Evolutionary conservation across 2,113 vertebrate species (phyloP), one percentile per base, ranked within the genome.

Genomic region (Plectropomus leopardus): DNA sequence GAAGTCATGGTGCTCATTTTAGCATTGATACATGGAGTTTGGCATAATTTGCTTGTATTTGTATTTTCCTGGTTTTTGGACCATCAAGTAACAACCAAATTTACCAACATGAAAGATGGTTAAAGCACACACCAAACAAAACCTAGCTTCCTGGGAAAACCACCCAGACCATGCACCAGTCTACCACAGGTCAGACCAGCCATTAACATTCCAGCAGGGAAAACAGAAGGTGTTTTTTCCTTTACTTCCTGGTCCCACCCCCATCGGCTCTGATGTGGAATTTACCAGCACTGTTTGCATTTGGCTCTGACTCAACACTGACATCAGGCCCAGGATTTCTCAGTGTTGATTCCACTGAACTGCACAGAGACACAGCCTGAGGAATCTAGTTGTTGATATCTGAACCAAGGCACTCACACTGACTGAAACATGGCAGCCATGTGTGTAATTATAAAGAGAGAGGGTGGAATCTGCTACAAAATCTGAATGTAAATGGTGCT

Each of bases 121-220:
- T 28, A 32, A 76, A 63, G 23, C 72, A 78, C 28, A 24, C 34
- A 58, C 21, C 21, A 59, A 77, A 77, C 42, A 59, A 53, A 65
- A 28, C 7, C 23, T 5, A 30, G 17, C 19, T 24, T 28, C 59
- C 47, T 10, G 13, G 72, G 23, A 70, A 59, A 59, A 75, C 23
- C 4, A 74, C 7, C 11, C 54, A 58, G 59, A 42, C 50, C 36
- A 17, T 48, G 51, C 17, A 15, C 72, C 65, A 70, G 64, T 47
- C 60, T 65, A 61, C 51, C 55, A 21, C 73, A 69, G 80, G 82
- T 88, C 88, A 85, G 7, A 76, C 26, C 72, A 70, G 66, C 67
- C 79, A 85, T 91, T 90, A 90, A 89, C 86, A 93, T 92, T 88
- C 90, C 87, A 76, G 78, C 61, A 59, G 69, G 34, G 48, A 90